A percentile compares a stretch with the other conserved stretches of the same genome.
These are phyloP conservation scores for Tursiops truncatus DNA, from an alignment of 2,113 vertebrate genomes.

Conservation along the genomic window DNA sequence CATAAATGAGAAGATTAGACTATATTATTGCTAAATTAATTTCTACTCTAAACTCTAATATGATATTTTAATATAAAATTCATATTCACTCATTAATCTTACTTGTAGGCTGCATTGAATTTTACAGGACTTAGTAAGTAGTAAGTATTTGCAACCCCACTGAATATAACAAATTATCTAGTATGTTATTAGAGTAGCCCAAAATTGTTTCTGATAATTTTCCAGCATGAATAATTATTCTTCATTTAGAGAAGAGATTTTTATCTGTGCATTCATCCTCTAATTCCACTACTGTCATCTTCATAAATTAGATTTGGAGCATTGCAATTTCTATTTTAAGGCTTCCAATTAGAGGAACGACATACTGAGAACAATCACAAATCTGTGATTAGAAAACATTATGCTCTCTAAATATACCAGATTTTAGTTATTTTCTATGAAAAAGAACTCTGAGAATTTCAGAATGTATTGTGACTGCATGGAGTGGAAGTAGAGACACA, in stretches of 20 bases:
- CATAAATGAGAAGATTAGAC: neutral
- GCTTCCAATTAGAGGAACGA: constrained; percentile 3
- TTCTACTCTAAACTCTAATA: neutral
- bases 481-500: neutral
- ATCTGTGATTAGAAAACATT: constrained; percentile 47
- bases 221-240: constrained; percentile 51
- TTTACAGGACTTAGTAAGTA: neutral
- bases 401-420: neutral
- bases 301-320: constrained; percentile 55
- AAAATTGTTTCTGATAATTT: constrained; percentile 50
- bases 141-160: constrained; percentile 31
- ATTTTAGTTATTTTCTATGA: neutral
- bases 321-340: constrained; percentile 16
- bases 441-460: constrained; percentile 3
- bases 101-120: neutral
- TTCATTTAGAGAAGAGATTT: constrained; percentile 56
- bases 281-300: constrained; percentile 48
- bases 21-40: neutral
- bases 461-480: neutral
- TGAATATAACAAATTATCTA: constrained; percentile 16
- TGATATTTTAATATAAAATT: constrained; percentile 13
- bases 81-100: neutral
- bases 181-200: neutral
- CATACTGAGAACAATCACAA: neutral
- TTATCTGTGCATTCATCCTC: constrained; percentile 16